phyloP scores from a whole-genome alignment of 2,797 vertebrate species.

The Chelonia mydas region DNA sequence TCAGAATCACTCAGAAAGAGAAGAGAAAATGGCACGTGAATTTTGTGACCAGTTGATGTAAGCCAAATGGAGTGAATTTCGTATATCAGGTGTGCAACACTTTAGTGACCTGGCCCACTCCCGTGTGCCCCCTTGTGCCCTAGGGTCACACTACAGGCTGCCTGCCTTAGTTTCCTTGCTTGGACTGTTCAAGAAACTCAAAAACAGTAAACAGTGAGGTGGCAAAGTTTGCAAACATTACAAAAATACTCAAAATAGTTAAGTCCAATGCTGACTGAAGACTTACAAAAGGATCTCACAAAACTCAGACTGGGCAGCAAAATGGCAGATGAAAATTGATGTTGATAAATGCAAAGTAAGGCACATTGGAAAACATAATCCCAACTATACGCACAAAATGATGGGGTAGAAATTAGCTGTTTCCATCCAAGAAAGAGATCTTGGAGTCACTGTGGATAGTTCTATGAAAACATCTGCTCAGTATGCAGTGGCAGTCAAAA shows the following conservation, averaged over 20 bases:
- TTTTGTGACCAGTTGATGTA: not conserved
- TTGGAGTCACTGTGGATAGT: not conserved
- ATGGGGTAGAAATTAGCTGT: not conserved
- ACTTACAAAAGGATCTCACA: not conserved
- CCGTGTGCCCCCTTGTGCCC: too few species aligned
- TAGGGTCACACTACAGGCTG: not conserved
- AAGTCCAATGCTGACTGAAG: not conserved
- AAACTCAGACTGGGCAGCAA: not conserved
- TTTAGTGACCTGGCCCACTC: not conserved
- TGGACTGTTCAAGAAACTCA: not conserved
- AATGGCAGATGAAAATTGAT: not conserved
- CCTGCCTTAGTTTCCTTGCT: not conserved
- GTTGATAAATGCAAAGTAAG: not conserved
- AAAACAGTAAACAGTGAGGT: not conserved
- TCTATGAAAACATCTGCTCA: not conserved
- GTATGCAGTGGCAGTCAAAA: not conserved
- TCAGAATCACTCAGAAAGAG: not conserved
- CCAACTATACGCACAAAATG: not conserved
- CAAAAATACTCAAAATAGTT: not conserved
- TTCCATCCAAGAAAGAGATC: not conserved
- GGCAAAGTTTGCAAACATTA: not conserved
- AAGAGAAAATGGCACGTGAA: not conserved
- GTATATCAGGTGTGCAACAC: not conserved
- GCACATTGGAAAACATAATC: not conserved
- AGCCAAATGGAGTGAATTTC: not conserved